Conservation (phyloP, 2,113 vertebrate genomes). For the Oncorhynchus masou region DNA sequence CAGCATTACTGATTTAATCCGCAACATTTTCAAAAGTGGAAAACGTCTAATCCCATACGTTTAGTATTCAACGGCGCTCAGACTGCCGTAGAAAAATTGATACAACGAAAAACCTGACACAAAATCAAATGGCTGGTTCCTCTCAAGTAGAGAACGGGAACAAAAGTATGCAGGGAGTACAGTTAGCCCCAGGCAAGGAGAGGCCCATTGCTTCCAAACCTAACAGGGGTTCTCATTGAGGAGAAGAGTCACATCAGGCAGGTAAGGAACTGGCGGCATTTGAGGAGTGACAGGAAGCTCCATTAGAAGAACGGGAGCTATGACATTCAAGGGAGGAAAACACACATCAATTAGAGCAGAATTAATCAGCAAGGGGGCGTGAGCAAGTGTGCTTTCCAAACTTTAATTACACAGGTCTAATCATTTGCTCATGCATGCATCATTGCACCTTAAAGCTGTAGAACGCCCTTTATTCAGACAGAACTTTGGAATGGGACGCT, state of each 20-base stretch:
- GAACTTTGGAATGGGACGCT: background rate
- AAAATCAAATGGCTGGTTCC: background rate
- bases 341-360: background rate
- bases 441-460: background rate
- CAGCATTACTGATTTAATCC: no score
- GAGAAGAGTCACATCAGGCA: background rate
- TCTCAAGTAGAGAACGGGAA: background rate
- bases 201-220: background rate
- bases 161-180: background rate
- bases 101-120: background rate
- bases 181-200: background rate
- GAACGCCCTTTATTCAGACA: background rate
- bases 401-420: slow-evolving; percentile 11
- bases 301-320: background rate
- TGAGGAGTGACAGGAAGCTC: slow-evolving; percentile 2
- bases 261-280: background rate
- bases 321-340: slow-evolving; percentile 1
- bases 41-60: no score
- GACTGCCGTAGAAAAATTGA: no score
- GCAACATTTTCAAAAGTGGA: no score
- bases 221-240: background rate
- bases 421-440: background rate
- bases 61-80: background rate
- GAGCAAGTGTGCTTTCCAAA: slow-evolving; percentile 8
- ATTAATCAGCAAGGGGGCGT: background rate